Conservation (phyloP, 2,113 vertebrate genomes). For the Protobothrops mucrosquamatus region DNA sequence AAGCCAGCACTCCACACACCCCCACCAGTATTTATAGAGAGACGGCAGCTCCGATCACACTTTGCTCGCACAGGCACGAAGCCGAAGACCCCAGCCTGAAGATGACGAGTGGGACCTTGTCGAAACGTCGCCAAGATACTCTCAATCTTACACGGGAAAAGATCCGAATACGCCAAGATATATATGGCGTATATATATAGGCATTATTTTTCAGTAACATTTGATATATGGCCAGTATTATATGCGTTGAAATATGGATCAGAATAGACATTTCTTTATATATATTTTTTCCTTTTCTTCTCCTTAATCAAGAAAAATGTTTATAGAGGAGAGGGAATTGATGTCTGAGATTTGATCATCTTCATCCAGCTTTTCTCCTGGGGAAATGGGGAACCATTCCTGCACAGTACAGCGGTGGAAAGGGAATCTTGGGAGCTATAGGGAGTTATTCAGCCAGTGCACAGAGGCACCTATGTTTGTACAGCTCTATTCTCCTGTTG, state of each 20-base stretch:
- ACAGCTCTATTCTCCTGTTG: not conserved
- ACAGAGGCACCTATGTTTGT: slow-evolving; percentile 12
- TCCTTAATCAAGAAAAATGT: not conserved
- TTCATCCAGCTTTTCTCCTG: not conserved
- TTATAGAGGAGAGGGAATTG: not conserved
- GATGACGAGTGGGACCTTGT: too few relatives aligned
- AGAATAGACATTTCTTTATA: not conserved
- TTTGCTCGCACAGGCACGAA: too few relatives aligned
- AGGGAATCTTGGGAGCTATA: not conserved
- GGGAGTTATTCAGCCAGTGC: not conserved
- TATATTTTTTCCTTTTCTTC: not conserved
- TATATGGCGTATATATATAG: too few relatives aligned
- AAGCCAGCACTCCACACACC: too few relatives aligned
- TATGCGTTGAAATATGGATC: not conserved
- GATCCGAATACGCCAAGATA: too few relatives aligned
- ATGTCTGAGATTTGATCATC: not conserved
- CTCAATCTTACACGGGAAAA: too few relatives aligned
- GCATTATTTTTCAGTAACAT: not conserved
- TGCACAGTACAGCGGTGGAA: not conserved
- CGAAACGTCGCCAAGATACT: too few relatives aligned
- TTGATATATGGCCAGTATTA: not conserved
- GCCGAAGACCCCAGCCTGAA: too few relatives aligned
- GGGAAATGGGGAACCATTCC: not conserved
- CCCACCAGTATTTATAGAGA: too few relatives aligned
- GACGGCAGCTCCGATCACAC: too few relatives aligned